These are phyloP conservation scores for Ailurus styani DNA, from an alignment of 2,113 vertebrate genomes.

Conservation along the genomic window DNA sequence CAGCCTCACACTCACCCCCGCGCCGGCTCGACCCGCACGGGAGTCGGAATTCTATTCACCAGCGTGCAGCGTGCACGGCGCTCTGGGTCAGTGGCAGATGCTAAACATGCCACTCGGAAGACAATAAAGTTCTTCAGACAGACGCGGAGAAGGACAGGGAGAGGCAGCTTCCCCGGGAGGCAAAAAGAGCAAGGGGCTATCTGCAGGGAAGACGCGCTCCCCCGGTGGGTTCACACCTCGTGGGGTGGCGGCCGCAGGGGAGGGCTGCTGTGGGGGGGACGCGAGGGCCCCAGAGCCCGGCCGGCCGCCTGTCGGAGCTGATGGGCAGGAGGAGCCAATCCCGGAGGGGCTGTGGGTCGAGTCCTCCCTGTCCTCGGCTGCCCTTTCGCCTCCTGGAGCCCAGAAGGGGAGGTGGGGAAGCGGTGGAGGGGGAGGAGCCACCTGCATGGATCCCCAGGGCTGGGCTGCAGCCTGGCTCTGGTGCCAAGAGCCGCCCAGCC, in stretches of 20 bases:
- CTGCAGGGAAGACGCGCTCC: not conserved
- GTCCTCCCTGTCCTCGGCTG: not conserved
- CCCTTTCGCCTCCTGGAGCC: not conserved
- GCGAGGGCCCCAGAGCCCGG: accelerated
- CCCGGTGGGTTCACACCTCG: accelerated
- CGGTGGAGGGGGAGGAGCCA: not conserved
- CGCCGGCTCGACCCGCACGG: conserved; percentile 70
- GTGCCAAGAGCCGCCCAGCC: accelerated
- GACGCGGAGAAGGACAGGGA: not conserved
- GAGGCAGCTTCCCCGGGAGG: conserved; percentile 22
- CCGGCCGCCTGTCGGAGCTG: accelerated
- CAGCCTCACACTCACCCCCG: not conserved
- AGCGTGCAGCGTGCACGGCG: not conserved
- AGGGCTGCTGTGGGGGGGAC: no score
- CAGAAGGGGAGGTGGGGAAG: not conserved
- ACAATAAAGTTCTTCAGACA: conserved; percentile 76
- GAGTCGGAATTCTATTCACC: conserved; percentile 68
- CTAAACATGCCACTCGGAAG: conserved; percentile 68
- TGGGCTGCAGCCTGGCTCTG: not conserved
- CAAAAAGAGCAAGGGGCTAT: conserved; percentile 1
- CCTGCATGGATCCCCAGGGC: not conserved
- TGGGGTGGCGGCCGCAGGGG: not conserved
- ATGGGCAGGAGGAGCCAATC: not conserved
- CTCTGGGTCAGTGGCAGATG: conserved; percentile 65
- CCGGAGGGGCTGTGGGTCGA: not conserved